Conservation (phyloP, 2,888 invertebrate genomes). For the Baccha elongata region DNA sequence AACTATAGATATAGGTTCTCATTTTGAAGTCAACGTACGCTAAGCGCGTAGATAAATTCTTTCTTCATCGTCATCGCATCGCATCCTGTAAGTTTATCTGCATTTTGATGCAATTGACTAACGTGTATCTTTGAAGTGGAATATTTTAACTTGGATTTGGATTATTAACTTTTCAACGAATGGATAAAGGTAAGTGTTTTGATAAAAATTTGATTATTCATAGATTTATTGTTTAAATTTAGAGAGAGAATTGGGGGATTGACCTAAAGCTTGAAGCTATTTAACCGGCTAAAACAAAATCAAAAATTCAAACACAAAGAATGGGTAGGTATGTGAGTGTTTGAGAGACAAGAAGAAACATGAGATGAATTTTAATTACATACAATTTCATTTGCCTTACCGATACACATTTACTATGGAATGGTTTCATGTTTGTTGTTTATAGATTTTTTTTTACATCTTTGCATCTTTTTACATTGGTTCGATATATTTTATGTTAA, state of each 20-base stretch:
- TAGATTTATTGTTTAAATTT: background rate
- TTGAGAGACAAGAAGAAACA: constrained; percentile 15
- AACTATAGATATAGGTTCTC: too few species aligned
- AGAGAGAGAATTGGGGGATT: background rate
- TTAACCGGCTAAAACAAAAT: background rate
- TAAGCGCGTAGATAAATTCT: constrained; percentile 41
- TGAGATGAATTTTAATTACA: constrained; percentile 58
- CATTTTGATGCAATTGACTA: constrained; percentile 1
- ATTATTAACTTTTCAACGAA: constrained; percentile 5
- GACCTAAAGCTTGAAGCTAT: constrained; percentile 18
- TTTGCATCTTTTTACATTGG: background rate
- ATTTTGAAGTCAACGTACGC: constrained; percentile 65
- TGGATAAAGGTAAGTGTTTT: constrained; percentile 31
- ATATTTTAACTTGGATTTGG: constrained; percentile 23
- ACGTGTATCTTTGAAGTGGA: constrained; percentile 6
- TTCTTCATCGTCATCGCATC: background rate
- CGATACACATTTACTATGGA: constrained; percentile 1
- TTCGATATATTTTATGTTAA: constrained; percentile 28
- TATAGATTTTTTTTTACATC: background rate
- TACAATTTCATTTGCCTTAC: background rate
- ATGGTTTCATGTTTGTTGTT: constrained; percentile 6
- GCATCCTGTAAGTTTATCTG: background rate
- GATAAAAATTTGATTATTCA: background rate
- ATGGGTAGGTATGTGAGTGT: constrained; percentile 56
- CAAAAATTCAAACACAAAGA: constrained; percentile 17